phyloP scores from a whole-genome alignment of 2,797 vertebrate species.

The Podargus strigoides region DNA sequence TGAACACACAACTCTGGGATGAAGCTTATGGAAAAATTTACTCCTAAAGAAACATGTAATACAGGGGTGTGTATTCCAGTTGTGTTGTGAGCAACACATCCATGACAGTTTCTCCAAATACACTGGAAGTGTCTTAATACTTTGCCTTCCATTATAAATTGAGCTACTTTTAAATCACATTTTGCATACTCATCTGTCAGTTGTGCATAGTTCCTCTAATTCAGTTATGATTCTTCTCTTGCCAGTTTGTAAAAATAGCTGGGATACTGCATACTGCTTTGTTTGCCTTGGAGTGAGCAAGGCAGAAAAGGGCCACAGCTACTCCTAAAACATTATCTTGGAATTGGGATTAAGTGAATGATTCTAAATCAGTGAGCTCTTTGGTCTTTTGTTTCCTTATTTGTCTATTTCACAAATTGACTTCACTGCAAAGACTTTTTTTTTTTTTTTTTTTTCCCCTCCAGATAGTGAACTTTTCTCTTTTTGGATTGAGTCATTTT shows the following conservation, averaged over 20 bases:
- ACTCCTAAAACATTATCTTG: not conserved
- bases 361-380: not conserved
- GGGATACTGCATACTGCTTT: not conserved
- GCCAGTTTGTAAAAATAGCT: not conserved
- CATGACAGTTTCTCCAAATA: not conserved
- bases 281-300: not conserved
- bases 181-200: not conserved
- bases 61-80: not conserved
- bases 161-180: not conserved
- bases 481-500: not conserved
- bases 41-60: not conserved
- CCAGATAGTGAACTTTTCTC: not conserved
- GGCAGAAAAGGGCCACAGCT: not conserved
- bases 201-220: not conserved
- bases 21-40: not conserved
- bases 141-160: not conserved
- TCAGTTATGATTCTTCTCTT: not conserved
- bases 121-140: not conserved
- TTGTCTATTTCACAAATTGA: not conserved
- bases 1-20: not conserved
- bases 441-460: no score
- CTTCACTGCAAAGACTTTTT: not conserved
- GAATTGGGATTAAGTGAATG: not conserved
- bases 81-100: not conserved
- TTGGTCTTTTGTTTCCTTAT: not conserved